phyloP scores from a whole-genome alignment of 2,113 vertebrate genomes.

The Orycteropus afer region DNA sequence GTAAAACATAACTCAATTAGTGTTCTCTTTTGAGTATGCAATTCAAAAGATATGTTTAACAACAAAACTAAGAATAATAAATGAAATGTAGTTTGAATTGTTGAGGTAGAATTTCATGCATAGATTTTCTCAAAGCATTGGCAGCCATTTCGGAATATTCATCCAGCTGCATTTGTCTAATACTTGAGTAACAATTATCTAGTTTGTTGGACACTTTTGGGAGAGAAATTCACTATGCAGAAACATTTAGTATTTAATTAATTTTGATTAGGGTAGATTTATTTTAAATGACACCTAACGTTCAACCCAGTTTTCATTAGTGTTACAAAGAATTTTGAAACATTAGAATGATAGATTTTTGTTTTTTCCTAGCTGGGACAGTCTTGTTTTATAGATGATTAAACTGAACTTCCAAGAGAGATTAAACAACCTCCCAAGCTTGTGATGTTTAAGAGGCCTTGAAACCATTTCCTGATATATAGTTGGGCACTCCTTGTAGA shows the following conservation, averaged over 20 bases:
- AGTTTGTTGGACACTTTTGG: slow-evolving; percentile 21
- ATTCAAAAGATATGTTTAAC: not conserved
- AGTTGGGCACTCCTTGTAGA: not conserved
- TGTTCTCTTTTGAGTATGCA: not conserved
- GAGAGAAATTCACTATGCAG: not conserved
- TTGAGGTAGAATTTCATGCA: not conserved
- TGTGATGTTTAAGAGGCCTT: not conserved
- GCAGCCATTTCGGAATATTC: not conserved
- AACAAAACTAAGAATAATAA: not conserved
- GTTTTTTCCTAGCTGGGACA: not conserved
- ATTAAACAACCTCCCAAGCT: not conserved
- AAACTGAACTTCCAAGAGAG: not conserved
- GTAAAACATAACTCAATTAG: not conserved
- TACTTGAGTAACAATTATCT: not conserved
- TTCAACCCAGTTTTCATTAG: slow-evolving; percentile 53
- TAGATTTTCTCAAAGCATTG: not conserved
- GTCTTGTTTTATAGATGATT: slow-evolving; percentile 22
- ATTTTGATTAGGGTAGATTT: slow-evolving; percentile 60
- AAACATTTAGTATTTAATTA: slow-evolving; percentile 59
- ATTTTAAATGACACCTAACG: slow-evolving; percentile 60
- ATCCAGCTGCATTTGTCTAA: slow-evolving; percentile 1
- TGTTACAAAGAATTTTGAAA: slow-evolving; percentile 2
- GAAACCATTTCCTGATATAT: not conserved
- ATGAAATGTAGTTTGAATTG: not conserved
- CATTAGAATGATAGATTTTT: not conserved